Base-by-base conservation (phyloP, 2,113 vertebrate species). In the Hippoglossus stenolepis region DNA sequence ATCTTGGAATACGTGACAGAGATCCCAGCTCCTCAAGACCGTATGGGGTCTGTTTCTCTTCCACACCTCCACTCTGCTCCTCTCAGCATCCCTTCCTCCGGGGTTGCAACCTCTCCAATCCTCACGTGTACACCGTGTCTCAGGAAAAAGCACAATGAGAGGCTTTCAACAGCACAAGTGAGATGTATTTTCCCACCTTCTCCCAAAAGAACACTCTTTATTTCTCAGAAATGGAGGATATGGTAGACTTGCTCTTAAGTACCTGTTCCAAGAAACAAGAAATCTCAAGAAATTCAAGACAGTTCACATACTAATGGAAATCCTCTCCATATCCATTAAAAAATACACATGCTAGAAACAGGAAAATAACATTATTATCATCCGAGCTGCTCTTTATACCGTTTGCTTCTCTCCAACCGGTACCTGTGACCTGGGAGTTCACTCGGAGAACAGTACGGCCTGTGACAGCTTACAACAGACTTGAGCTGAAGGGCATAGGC, bases 41-140 rank as follows among this genome's bases (percentile, higher is more conserved):
- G 91, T 88, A 91, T 85, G 86, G 88, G 90, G 82, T 86, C 75
- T 66, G 54, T 53, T 66, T 56, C 83, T 74, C 18, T 64, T 63
- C 65, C 15, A 15, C 70, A 62, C 24, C 31, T 65, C 51, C 43
- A 11, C 26, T 49, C 18, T 38, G 8, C 20, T 17, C 54, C 54
- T 47, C n/a, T 54, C 62, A 58, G 18, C 79, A 47, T 61, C 51
- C 24, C 54, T 56, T 67, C 60, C 72, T 85, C 70, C 58, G 57
- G 24, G 79, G 23, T 70, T 56, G 58, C 69, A 60, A 61, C 83
- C 72, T 76, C 65, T 82, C 77, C 83, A 69, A 23, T 43, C 66
- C 47, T 73, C 68, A 70, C 3, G 11, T 43, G 8, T 75, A 71
- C 70, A 51, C 57, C 43, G 45, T 60, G 65, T 74, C 59, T 35